Conservation (phyloP, 2,797 vertebrate species). For the Linurgus olivaceus region DNA sequence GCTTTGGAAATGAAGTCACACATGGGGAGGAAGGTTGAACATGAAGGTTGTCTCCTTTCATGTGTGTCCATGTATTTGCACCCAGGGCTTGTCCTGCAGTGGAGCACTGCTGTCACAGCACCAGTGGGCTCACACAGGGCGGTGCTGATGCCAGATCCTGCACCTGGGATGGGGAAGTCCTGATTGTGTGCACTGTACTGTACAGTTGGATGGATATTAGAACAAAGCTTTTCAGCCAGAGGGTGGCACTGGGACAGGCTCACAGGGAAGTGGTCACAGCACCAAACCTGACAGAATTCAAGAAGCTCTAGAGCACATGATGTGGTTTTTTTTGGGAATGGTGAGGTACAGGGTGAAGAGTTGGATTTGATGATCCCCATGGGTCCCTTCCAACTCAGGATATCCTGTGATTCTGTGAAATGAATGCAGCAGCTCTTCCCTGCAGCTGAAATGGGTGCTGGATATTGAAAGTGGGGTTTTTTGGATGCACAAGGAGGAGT, state of each 20-base stretch:
- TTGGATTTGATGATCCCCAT: neutral
- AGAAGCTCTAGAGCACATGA: neutral
- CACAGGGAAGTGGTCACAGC: neutral
- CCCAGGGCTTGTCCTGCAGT: neutral
- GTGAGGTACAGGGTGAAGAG: neutral
- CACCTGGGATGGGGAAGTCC: neutral
- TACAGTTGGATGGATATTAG: too few species aligned
- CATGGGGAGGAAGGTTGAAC: neutral
- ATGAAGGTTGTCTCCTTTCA: fast-evolving
- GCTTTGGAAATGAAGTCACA: fast-evolving
- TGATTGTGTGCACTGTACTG: neutral
- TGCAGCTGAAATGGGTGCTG: neutral
- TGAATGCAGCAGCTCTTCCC: neutral
- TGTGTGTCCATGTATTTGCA: neutral
- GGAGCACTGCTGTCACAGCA: neutral
- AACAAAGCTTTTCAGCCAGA: neutral
- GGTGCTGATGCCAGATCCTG: neutral
- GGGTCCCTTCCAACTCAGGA: neutral
- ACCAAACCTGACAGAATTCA: neutral
- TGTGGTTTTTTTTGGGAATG: neutral
- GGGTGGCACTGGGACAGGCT: neutral
- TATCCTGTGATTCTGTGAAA: neutral
- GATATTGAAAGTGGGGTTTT: neutral
- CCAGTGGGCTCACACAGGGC: fast-evolving
- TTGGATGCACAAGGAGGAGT: neutral